Evolutionary conservation across 2,797 vertebrate species (phyloP).

Genomic region (Betta splendens): DNA sequence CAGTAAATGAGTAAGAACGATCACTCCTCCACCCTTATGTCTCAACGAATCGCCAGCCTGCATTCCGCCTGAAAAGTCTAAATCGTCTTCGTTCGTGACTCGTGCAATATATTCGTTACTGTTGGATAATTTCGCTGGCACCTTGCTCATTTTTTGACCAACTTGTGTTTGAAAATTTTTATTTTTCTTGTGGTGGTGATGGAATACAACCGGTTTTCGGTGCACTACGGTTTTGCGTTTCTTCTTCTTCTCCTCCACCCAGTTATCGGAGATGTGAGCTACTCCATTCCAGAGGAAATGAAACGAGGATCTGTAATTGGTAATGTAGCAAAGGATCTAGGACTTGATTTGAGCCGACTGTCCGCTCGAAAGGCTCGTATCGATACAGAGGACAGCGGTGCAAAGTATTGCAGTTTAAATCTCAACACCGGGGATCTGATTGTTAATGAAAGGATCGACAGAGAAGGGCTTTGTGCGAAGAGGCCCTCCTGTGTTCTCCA

Average conservation of each 20-base stretch:
- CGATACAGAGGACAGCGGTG: slow-evolving; percentile 25
- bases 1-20: too few species aligned
- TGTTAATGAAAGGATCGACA: slow-evolving; percentile 60
- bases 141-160: too few species aligned
- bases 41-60: too few species aligned
- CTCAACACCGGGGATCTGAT: slow-evolving; percentile 56
- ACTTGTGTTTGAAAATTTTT: too few species aligned
- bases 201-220: too few species aligned
- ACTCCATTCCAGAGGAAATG: slow-evolving; percentile 36
- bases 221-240: slow-evolving; percentile 14
- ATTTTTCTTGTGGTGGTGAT: too few species aligned
- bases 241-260: neutral
- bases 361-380: slow-evolving; percentile 50
- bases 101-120: too few species aligned
- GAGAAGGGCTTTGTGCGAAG: slow-evolving; percentile 66
- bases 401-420: slow-evolving; percentile 55
- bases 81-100: too few species aligned
- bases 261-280: slow-evolving; percentile 38
- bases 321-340: slow-evolving; percentile 41
- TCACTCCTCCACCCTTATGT: too few species aligned
- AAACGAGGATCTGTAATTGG: slow-evolving; percentile 40
- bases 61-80: too few species aligned
- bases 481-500: slow-evolving; percentile 65
- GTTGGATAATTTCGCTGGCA: too few species aligned
- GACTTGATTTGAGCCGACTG: slow-evolving; percentile 26